Evolutionary conservation across 2,113 vertebrate genomes (phyloP), one percentile per base, ranked within the genome.

Genomic region (Aegithalos caudatus): DNA sequence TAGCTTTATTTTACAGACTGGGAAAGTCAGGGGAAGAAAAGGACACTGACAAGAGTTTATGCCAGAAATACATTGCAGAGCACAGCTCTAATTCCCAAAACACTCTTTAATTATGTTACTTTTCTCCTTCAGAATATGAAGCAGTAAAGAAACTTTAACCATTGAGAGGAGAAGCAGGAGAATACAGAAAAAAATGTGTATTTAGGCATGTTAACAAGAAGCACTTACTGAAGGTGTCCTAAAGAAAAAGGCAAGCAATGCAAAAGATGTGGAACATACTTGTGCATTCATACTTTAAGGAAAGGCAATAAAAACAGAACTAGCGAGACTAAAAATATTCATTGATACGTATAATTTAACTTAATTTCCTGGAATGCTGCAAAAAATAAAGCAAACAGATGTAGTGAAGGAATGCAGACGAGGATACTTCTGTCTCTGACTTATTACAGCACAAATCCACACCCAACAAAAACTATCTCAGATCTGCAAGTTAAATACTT

Each of bases 341-440:
- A 79, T 9, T 22, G 64, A 81, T 60, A 85, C 23, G 7, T 92
- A 78, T 86, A 96, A 94, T 96, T 97, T 91, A 96, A 96, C 86
- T 94, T 96, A 76, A 96, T 96, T 97, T 97, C 94, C 93, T 92
- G 94, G 90, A 96, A 92, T 45, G 86, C 15, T 95, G 96, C 94
- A 96, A 97, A 97, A 97, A 96, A 61, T 86, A 67, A 97, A 96
- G 74, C 12, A 47, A 96, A 79, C 66, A 96, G 93, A 97, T 90
- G 93, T 6, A 91, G 81, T 27, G 56, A 86, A 96, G 94, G 90
- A 95, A 95, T 88, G 94, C 96, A 96, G 96, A 96, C 80, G 3
- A 7, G 67, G 94, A 95, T 95, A 95, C 88, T 90, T 96, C 90
- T 95, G 94, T 97, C 97, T 97, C 91, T 86, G 90, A 78, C 91